Percentiles rank a stretch among this genome's conserved stretches.
Evolutionary conservation across 2,797 vertebrate genomes (phyloP).

Genomic region (Aphelocoma californica): DNA sequence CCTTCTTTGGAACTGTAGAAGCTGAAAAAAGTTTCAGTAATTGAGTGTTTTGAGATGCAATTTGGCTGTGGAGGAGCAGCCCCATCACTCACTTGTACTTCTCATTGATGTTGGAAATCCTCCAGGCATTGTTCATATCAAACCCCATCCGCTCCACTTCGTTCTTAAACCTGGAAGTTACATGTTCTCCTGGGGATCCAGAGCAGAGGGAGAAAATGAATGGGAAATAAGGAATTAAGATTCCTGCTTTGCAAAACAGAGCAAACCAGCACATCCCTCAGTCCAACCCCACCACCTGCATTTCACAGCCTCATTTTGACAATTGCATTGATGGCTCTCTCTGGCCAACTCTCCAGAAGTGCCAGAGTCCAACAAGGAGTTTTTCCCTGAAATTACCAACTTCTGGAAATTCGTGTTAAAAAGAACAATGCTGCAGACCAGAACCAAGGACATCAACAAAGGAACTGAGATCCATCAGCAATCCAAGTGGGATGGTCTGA

Average conservation of each 20-base stretch:
- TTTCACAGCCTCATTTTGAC: neutral
- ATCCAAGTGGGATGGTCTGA: neutral
- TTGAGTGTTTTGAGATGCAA: neutral
- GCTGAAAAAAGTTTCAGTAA: neutral
- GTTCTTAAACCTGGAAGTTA: slow-evolving; percentile 93
- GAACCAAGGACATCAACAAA: neutral
- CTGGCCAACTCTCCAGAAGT: neutral
- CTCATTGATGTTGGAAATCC: slow-evolving; percentile 97
- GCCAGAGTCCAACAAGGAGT: neutral
- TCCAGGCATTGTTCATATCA: slow-evolving; percentile 97
- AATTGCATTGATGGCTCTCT: neutral
- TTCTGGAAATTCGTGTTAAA: neutral
- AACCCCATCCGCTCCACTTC: slow-evolving; percentile 98
- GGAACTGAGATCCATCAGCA: neutral
- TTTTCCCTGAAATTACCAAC: neutral
- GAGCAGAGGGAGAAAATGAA: slow-evolving; percentile 22
- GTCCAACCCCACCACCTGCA: neutral
- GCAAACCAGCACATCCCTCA: neutral
- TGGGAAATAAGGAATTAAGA: neutral
- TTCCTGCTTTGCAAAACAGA: neutral
- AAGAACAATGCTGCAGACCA: neutral
- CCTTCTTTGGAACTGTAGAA: neutral
- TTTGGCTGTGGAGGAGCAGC: neutral
- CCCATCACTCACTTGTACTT: slow-evolving; percentile 88
- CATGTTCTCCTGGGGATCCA: slow-evolving; percentile 86